A percentile compares a stretch with the other conserved stretches of the same genome.
Evolutionary conservation across 2,113 vertebrate genomes (phyloP).

Genomic region (Nyctibius bracteatus): DNA sequence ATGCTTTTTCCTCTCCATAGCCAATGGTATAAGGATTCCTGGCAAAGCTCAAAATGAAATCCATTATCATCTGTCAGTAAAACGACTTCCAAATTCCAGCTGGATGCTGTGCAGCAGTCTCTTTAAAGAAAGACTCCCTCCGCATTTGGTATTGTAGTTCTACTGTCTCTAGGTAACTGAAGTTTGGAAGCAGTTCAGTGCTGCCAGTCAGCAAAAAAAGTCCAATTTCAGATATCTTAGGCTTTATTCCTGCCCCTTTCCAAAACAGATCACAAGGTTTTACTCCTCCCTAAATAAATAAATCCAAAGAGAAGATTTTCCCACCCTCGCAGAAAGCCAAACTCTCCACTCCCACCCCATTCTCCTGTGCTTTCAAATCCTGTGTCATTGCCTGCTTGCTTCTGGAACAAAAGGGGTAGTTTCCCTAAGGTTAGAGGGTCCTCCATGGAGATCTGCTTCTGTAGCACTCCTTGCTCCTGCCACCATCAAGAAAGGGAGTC

Average conservation of each 20-base stretch:
- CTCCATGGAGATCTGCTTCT: neutral
- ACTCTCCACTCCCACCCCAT: neutral
- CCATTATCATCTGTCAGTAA: slow-evolving; percentile 49
- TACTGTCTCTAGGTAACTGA: neutral
- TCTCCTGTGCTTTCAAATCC: neutral
- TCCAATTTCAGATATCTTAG: neutral
- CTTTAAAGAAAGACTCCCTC: neutral
- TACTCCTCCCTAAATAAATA: neutral
- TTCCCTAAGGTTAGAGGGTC: neutral
- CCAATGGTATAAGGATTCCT: slow-evolving; percentile 14
- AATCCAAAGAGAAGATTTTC: neutral
- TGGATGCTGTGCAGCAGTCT: slow-evolving; percentile 5
- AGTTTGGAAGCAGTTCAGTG: slow-evolving; percentile 9
- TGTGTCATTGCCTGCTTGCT: neutral
- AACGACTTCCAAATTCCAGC: slow-evolving; percentile 44
- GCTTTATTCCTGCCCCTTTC: neutral
- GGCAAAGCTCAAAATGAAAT: slow-evolving; percentile 40
- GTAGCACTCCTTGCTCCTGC: neutral
- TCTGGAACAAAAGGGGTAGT: neutral
- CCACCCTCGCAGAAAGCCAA: neutral
- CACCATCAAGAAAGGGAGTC: neutral
- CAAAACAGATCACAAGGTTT: neutral
- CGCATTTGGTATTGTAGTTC: neutral
- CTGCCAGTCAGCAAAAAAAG: neutral
- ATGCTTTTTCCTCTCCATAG: neutral